phyloP scores from a whole-genome alignment of 2,797 vertebrate species.

The Melopsittacus undulatus region DNA sequence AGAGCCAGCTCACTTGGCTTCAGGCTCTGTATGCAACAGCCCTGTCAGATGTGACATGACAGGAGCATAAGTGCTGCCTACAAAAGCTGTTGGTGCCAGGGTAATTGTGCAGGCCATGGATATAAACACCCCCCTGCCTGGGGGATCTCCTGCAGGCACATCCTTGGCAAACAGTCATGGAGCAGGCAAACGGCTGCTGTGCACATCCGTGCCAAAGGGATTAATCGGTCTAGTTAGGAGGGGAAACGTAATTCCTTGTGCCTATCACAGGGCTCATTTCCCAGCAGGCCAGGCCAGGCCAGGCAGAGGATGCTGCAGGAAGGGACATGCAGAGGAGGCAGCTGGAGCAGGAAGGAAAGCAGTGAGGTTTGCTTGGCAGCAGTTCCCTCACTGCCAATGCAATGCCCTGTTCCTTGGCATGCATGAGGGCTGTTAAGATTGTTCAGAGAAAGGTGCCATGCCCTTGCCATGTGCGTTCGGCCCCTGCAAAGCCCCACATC shows the following conservation, averaged over 20 bases:
- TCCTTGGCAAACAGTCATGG: not conserved
- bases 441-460: not conserved
- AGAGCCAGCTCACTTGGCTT: not conserved
- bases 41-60: fast-evolving
- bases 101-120: not conserved
- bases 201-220: not conserved
- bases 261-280: fast-evolving
- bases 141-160: not conserved
- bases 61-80: not conserved
- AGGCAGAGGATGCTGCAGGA: not conserved
- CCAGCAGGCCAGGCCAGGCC: not conserved
- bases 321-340: not conserved
- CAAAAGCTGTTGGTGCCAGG: not conserved
- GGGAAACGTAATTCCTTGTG: not conserved
- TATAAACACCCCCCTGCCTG: not conserved
- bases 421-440: not conserved
- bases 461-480: fast-evolving
- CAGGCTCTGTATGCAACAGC: fast-evolving
- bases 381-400: not conserved
- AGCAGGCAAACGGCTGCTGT: not conserved
- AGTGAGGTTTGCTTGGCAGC: not conserved
- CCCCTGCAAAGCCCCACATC: not conserved
- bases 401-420: not conserved
- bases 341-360: not conserved
- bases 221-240: not conserved